Conservation (phyloP, 2,113 vertebrate genomes). For the Caretta caretta region DNA sequence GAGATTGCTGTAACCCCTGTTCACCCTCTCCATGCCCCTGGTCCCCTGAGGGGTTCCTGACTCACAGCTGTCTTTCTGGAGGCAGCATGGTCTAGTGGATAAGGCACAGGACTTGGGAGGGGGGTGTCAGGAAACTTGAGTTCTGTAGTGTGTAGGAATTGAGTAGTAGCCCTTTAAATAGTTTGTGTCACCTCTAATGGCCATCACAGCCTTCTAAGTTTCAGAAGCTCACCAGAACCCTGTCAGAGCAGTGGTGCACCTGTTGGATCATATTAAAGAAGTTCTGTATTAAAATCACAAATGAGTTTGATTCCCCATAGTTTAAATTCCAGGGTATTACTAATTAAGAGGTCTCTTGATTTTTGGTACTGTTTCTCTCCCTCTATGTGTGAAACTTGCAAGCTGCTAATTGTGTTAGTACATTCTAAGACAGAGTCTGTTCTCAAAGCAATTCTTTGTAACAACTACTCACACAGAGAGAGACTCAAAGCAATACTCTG, state of each 20-base stretch:
- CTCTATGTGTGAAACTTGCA: too few relatives aligned
- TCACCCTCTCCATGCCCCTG: background rate
- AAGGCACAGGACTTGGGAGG: background rate
- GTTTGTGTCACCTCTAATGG: background rate
- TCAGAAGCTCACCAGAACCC: background rate
- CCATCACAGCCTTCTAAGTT: background rate
- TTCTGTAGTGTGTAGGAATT: background rate
- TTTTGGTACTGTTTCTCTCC: too few relatives aligned
- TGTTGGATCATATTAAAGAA: too few relatives aligned
- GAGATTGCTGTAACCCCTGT: background rate
- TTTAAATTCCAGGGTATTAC: too few relatives aligned
- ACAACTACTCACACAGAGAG: too few relatives aligned
- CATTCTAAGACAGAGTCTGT: too few relatives aligned
- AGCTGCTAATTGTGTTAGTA: too few relatives aligned
- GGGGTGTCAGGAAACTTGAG: accelerated
- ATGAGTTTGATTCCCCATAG: too few relatives aligned
- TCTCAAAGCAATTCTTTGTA: too few relatives aligned
- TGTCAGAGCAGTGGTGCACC: background rate
- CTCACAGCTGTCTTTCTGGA: background rate
- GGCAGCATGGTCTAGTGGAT: background rate
- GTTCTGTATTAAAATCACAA: too few relatives aligned
- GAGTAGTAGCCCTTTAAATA: background rate
- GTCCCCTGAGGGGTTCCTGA: background rate
- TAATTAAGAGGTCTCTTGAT: too few relatives aligned
- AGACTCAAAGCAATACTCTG: too few relatives aligned